These are phyloP conservation scores for Gila robusta DNA, from an alignment of 2,797 vertebrate species.

Conservation along the genomic window DNA sequence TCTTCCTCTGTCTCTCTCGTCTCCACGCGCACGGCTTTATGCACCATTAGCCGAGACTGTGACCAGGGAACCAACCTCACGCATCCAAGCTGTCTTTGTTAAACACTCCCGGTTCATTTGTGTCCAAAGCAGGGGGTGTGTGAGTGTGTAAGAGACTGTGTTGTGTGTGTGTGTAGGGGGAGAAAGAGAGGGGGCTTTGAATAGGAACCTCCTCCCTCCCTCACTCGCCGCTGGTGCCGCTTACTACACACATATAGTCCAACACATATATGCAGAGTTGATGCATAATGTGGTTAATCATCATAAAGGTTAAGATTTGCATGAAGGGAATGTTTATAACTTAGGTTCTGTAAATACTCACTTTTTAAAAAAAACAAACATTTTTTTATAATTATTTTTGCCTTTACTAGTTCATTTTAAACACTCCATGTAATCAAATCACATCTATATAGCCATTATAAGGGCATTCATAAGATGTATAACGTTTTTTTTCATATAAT, in stretches of 20 bases:
- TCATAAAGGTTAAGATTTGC: neutral
- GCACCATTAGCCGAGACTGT: conserved; percentile 87
- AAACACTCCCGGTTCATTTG: conserved; percentile 87
- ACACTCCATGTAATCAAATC: neutral
- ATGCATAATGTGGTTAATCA: conserved; percentile 4
- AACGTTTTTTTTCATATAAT: neutral
- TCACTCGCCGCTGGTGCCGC: conserved; percentile 81
- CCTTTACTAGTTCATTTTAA: neutral
- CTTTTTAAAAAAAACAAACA: no score
- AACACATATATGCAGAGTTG: neutral
- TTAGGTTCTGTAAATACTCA: neutral
- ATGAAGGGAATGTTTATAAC: neutral
- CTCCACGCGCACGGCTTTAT: conserved; percentile 75
- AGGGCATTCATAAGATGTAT: no score
- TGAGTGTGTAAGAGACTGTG: conserved; percentile 19
- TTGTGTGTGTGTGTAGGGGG: conserved; percentile 50
- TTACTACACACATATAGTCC: conserved; percentile 72
- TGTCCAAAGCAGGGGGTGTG: conserved; percentile 67
- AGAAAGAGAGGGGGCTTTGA: conserved; percentile 70
- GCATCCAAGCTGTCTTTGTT: conserved; percentile 82
- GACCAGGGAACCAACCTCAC: conserved; percentile 79
- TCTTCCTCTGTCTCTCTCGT: conserved; percentile 59
- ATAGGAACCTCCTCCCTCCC: conserved; percentile 87
- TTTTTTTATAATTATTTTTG: neutral
- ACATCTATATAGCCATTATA: neutral